Conservation (phyloP, 2,888 invertebrate genomes). For the Napeogenes inachia region DNA sequence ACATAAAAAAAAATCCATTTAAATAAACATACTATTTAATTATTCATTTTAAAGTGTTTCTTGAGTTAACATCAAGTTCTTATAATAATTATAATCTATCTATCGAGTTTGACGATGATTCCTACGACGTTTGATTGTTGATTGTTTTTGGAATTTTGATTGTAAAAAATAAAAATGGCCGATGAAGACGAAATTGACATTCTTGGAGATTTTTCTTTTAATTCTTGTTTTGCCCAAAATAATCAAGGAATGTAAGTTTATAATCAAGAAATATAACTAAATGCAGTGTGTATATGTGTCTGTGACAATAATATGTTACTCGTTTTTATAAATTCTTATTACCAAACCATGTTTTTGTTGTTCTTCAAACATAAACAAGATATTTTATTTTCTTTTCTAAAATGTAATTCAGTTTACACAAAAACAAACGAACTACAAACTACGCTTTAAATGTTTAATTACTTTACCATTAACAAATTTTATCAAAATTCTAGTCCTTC, state of each 20-base stretch:
- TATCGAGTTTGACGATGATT: neutral
- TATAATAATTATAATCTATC: neutral
- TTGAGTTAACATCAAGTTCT: too few relatives aligned
- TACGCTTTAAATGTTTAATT: too few relatives aligned
- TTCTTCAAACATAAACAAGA: slow-evolving; percentile 1
- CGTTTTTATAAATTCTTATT: neutral
- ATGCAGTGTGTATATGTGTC: neutral
- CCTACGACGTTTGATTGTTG: neutral
- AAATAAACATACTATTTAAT: too few relatives aligned
- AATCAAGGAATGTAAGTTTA: slow-evolving; percentile 77
- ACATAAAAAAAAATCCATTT: too few relatives aligned
- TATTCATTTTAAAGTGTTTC: too few relatives aligned
- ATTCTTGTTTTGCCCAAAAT: slow-evolving; percentile 79
- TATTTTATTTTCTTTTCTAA: neutral
- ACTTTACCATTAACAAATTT: neutral
- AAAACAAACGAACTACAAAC: too few relatives aligned
- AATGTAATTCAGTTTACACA: too few relatives aligned
- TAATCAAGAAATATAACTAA: neutral
- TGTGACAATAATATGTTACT: neutral
- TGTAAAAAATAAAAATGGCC: slow-evolving; percentile 65
- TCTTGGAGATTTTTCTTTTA: slow-evolving; percentile 83
- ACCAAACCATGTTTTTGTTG: slow-evolving; percentile 13
- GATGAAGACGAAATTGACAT: slow-evolving; percentile 86
- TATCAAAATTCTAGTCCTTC: slow-evolving; percentile 51
- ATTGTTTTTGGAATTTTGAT: too few relatives aligned